Conservation (phyloP, 2,888 invertebrate genomes). For the Lithosia quadra region DNA sequence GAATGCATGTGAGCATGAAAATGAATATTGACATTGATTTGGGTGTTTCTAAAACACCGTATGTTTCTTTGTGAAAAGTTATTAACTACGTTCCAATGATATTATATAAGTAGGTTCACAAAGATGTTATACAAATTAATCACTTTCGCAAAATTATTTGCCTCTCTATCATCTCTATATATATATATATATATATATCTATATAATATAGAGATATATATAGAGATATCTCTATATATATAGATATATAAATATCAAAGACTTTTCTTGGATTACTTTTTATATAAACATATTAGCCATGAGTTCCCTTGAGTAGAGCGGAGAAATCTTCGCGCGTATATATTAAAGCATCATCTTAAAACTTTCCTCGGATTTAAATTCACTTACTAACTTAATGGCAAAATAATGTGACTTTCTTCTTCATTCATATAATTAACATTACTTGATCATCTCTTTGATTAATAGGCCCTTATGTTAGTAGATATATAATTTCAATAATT, state of each 20-base stretch:
- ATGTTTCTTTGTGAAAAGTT: too few relatives aligned
- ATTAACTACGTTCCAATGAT: too few relatives aligned
- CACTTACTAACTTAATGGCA: conserved; percentile 11
- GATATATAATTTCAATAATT: conserved; percentile 21
- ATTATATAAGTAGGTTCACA: background rate
- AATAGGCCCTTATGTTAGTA: conserved; percentile 29
- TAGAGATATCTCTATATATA: too few relatives aligned
- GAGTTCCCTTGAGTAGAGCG: background rate
- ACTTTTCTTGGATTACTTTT: background rate
- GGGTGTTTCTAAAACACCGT: too few relatives aligned
- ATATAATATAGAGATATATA: too few relatives aligned
- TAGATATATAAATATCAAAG: background rate
- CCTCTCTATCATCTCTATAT: too few relatives aligned
- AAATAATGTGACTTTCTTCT: conserved; percentile 33
- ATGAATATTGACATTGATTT: too few relatives aligned
- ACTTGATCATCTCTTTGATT: conserved; percentile 28
- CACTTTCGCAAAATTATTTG: background rate
- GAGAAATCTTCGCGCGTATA: conserved; percentile 1
- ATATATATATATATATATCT: too few relatives aligned
- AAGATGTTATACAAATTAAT: background rate
- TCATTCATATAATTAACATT: conserved; percentile 35
- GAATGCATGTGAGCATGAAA: too few relatives aligned
- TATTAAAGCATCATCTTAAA: conserved; percentile 5
- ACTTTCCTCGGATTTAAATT: conserved; percentile 10
- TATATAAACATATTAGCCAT: background rate